Evolutionary conservation across 2,797 vertebrate genomes (phyloP), one percentile per base, ranked within the genome.

Genomic region (Gouania willdenowi): DNA sequence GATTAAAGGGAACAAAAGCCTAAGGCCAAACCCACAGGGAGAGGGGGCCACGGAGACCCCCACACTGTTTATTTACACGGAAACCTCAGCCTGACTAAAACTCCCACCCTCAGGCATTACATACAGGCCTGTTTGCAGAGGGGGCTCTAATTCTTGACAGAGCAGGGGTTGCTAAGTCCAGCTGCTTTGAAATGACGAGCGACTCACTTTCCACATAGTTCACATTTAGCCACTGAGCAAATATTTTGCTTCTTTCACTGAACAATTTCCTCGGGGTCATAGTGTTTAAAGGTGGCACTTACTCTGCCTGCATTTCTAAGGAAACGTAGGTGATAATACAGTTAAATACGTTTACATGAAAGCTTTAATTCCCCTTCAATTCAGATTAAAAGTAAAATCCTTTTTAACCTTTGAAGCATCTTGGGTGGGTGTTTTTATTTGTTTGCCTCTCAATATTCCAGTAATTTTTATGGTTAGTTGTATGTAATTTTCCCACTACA

Each of bases 1-100:
- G 85, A 88, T 74, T 89, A 79, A 86, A 83, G 85, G 84, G 87
- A 89, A 90, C 90, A 91, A 85, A 88, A 81, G 74, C 56, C 84
- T 47, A n/a, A 57, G 73, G 81, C 81, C 83, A 86, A 85, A 86
- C 82, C 70, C 80, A 14, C 52, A 36, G 66, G 55, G 84, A 84
- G 79, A 82, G 79, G 47, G 57, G 84, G 77, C 67, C 87, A 72
- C 66, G 26, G 72, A 87, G 83, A 84, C 84, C 84, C 84, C 85
- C 74, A 67, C 77, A 51, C 72, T 88, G 77, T 90, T 91, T 91
- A 89, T 91, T 91, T 87, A 90, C 88, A 88, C 75, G 75, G 86
- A 86, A 88, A 86, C 77, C 86, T 76, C 85, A 79, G 71, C 68
- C 81, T 64, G 56, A 59, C 75, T 82, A 77, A 86, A 79, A 71